Evolutionary conservation across 2,888 invertebrate genomes (phyloP).

Genomic region (Fragum fragum): DNA sequence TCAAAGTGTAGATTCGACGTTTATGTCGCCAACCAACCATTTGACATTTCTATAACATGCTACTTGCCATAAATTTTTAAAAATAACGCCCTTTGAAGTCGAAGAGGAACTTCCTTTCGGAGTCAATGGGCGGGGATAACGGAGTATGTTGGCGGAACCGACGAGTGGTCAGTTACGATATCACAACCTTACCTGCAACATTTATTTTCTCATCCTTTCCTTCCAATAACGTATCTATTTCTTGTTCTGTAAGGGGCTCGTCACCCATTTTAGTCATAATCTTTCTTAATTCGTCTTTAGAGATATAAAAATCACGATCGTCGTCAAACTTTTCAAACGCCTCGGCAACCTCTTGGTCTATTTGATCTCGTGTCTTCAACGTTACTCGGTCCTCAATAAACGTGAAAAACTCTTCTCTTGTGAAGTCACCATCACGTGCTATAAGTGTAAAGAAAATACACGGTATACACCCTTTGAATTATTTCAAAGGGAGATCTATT

Average conservation of each 20-base stretch:
- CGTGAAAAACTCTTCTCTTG: conserved; percentile 38
- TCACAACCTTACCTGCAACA: conserved; percentile 52
- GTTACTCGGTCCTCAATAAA: conserved; percentile 48
- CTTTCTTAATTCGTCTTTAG: conserved; percentile 54
- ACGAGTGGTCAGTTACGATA: no score
- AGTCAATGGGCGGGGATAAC: no score
- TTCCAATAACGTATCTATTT: conserved; percentile 42
- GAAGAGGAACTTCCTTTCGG: no score
- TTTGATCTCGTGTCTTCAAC: conserved; percentile 39
- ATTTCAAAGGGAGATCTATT: no score
- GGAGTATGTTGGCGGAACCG: no score
- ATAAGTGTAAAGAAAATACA: not conserved
- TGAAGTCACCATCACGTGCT: conserved; percentile 33
- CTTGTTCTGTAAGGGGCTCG: conserved; percentile 52
- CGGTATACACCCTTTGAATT: no score
- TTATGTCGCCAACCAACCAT: no score
- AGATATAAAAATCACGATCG: conserved; percentile 42
- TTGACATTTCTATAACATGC: no score
- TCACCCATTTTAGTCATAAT: conserved; percentile 56
- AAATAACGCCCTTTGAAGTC: no score
- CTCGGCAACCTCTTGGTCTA: conserved; percentile 50
- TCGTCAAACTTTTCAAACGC: conserved; percentile 61
- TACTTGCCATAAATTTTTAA: no score
- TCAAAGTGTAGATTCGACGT: no score
- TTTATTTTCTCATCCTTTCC: conserved; percentile 42